Percentiles rank a stretch among this genome's conserved stretches.
Conservation (phyloP, 2,113 vertebrate species). For the Alligator sinensis region DNA sequence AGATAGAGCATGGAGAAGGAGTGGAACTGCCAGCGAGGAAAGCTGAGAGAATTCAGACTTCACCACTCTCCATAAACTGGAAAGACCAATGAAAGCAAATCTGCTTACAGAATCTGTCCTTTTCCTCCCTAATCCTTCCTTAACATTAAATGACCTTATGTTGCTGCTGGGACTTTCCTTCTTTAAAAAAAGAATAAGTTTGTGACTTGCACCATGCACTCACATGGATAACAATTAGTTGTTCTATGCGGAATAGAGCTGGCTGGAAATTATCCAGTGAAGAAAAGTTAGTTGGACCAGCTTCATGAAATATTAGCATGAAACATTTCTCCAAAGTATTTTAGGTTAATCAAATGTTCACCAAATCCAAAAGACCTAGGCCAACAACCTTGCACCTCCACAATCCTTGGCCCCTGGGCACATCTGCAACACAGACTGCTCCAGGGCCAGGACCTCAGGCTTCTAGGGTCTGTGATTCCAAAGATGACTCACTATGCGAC, state of each 20-base stretch:
- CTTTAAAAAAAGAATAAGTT: background rate
- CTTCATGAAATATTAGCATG: background rate
- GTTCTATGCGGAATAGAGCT: background rate
- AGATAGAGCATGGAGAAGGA: conserved; percentile 94
- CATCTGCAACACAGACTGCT: background rate
- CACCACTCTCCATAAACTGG: conserved; percentile 95
- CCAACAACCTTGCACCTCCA: background rate
- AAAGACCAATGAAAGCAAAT: conserved; percentile 48
- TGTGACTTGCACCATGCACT: background rate
- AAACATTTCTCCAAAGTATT: background rate
- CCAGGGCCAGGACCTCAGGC: background rate
- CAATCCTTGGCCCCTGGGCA: background rate
- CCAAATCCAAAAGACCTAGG: background rate
- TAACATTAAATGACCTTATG: background rate
- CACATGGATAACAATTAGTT: background rate
- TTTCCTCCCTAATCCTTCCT: background rate
- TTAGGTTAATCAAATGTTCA: background rate
- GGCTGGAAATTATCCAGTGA: background rate
- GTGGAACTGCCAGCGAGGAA: conserved; percentile 92
- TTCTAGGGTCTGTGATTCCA: rapidly evolving
- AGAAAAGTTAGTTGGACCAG: background rate
- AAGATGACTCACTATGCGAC: no score
- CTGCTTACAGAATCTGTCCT: background rate
- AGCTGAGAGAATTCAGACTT: conserved; percentile 98
- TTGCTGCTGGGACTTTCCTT: background rate